phyloP scores from a whole-genome alignment of 2,888 invertebrate species.

The Drosophila putrida region DNA sequence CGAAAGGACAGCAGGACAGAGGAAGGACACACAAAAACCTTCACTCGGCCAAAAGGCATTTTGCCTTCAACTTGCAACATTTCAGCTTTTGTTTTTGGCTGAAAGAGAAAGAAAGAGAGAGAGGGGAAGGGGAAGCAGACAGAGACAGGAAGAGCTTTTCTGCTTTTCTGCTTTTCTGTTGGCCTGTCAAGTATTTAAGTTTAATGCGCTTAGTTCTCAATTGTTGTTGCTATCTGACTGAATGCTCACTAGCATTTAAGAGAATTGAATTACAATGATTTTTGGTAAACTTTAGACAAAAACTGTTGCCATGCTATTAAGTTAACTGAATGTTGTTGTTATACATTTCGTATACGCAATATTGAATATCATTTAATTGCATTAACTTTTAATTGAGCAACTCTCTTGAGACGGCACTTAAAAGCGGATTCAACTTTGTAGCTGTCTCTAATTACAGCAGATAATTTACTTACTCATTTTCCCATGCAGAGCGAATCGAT shows the following conservation, averaged over 20 bases:
- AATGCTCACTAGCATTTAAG: conserved; percentile 44
- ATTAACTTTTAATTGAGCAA: conserved; percentile 60
- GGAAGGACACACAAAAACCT: conserved; percentile 8
- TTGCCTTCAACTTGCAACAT: conserved; percentile 44
- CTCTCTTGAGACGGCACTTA: conserved; percentile 16
- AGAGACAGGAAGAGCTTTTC: neutral
- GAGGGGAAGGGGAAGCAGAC: too few species aligned
- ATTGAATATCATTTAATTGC: conserved; percentile 39
- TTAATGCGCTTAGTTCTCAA: conserved; percentile 71
- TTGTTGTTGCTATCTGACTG: conserved; percentile 16
- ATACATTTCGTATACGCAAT: conserved; percentile 50
- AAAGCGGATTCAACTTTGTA: neutral
- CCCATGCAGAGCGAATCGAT: conserved; percentile 29
- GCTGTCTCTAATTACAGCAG: conserved; percentile 6
- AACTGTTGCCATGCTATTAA: conserved; percentile 60
- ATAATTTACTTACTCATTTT: conserved; percentile 65
- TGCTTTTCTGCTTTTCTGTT: conserved; percentile 10
- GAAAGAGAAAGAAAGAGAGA: neutral
- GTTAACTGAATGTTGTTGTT: conserved; percentile 10
- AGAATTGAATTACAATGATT: conserved; percentile 68
- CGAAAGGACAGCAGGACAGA: conserved; percentile 42
- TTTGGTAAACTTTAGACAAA: conserved; percentile 50
- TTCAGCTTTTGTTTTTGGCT: conserved; percentile 48
- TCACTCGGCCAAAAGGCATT: conserved; percentile 22
- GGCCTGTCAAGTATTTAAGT: conserved; percentile 62